Base-by-base conservation (phyloP, 2,113 vertebrate genomes). In the Sinocyclocheilus maitianheensis region DNA sequence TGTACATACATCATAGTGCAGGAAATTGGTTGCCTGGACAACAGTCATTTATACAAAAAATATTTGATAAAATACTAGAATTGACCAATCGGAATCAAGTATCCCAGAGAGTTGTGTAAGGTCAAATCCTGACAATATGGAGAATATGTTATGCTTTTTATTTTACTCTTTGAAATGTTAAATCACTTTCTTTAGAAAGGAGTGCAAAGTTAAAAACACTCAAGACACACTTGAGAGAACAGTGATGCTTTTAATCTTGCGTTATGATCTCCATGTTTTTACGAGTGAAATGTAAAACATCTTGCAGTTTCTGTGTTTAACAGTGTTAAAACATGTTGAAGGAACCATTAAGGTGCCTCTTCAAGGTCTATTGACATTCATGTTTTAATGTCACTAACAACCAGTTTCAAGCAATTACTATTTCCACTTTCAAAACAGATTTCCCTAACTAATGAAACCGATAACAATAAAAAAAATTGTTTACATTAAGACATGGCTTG, bases 341-440 rank as follows among this genome's bases (percentile, higher is more conserved):
- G 12, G 13, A 81, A 48, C 22, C 78, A 46, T 65, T 80, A 26
- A 62, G 13, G 11, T 43, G n/a, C 1, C 34, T 65, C 3, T 24
- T 65, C 26, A 30, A 0, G n/a, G 22, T 81, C n/a, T 65, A n/a
- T 20, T 81, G 60, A 46, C 40, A 26, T 65, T 81, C 2, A 24
- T 78, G 77, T 78, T 78, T 80, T 63, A 18, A n/a, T 81, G 60
- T 14, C 60, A 81, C 58, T n/a, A 65, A 46, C 22, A 65, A 62
- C 34, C n/a, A 46, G 20, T 71, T 81, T 67, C 5, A 7, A n/a
- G 46, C 46, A 53, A 83, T 71, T 71, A 34, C 22, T 80, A 24
- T 16, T 51, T 83, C 14, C 48, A 58, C 11, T 80, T 78, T 51
- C 5, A 78, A 71, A 22, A 71, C 46, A 4, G 10, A 83, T 51